Evolutionary conservation across 1,140 invertebrate genomes (phyloP).

Genomic region (Parasteatoda tepidariorum): DNA sequence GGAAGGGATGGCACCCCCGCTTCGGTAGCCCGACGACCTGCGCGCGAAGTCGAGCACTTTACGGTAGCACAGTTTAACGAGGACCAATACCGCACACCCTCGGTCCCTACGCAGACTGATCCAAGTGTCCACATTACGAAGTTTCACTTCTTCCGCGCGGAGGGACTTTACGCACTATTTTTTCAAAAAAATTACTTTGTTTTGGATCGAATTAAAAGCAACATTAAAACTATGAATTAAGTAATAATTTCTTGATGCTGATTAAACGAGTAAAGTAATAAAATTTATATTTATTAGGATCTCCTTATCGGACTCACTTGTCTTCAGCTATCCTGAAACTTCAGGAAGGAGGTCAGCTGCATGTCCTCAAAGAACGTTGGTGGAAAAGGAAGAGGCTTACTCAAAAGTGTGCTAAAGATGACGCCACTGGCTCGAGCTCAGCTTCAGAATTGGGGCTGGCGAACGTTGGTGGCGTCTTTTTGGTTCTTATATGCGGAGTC

Average conservation of each 20-base stretch:
- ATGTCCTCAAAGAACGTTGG: slow-evolving; percentile 69
- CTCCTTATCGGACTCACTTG: slow-evolving; percentile 70
- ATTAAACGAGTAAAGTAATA: too few relatives aligned
- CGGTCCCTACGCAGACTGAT: too few relatives aligned
- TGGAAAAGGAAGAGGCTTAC: slow-evolving; percentile 63
- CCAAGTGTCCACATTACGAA: too few relatives aligned
- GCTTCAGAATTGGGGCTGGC: slow-evolving; percentile 67
- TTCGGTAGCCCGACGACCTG: too few relatives aligned
- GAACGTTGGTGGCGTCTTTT: slow-evolving; percentile 71
- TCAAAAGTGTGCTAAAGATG: slow-evolving; percentile 63
- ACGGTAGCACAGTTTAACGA: too few relatives aligned
- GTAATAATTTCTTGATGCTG: background rate
- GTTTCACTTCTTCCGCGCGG: too few relatives aligned
- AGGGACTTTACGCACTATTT: too few relatives aligned
- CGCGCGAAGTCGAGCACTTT: too few relatives aligned
- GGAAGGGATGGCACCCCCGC: too few relatives aligned
- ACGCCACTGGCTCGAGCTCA: slow-evolving; percentile 61
- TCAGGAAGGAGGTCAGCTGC: slow-evolving; percentile 70
- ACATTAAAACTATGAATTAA: too few relatives aligned
- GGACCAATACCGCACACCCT: too few relatives aligned
- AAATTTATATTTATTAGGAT: slow-evolving; percentile 65
- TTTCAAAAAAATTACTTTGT: background rate
- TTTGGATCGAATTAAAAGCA: background rate
- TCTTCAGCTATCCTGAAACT: slow-evolving; percentile 70
- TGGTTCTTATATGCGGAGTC: slow-evolving; percentile 68